Evolutionary conservation across 2,113 vertebrate species (phyloP).

Genomic region (Pelecanus crispus): DNA sequence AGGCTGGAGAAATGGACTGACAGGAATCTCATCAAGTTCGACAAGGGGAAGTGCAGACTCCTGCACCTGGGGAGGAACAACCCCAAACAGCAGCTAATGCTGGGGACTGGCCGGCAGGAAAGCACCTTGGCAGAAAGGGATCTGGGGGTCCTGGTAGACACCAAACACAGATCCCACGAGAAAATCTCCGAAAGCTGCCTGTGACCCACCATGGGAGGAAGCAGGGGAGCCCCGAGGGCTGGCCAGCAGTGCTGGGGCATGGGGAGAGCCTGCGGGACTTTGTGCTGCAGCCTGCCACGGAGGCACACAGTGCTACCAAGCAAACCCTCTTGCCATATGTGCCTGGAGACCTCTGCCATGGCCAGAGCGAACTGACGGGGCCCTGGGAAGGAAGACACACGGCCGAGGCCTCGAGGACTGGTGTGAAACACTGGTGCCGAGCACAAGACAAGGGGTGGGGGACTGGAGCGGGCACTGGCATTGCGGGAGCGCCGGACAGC

Average conservation of each 20-base stretch:
- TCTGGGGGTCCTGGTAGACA: background rate
- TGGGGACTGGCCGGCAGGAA: background rate
- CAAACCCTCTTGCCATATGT: too few species aligned
- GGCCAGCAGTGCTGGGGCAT: background rate
- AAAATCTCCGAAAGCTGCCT: background rate
- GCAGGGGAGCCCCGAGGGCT: background rate
- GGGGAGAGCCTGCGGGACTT: background rate
- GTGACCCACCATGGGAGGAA: background rate
- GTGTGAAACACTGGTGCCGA: fast-evolving
- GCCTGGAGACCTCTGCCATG: background rate
- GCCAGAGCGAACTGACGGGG: background rate
- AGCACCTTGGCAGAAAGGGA: background rate
- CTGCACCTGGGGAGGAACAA: background rate
- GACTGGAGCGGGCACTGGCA: fast-evolving
- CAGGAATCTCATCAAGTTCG: background rate
- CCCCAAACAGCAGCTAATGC: background rate
- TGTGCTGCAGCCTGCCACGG: background rate
- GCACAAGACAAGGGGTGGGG: fast-evolving
- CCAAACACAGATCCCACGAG: fast-evolving
- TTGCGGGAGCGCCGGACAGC: too few species aligned
- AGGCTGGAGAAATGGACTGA: background rate
- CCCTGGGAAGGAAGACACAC: background rate
- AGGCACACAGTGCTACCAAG: fast-evolving
- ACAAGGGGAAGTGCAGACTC: background rate
- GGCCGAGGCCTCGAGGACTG: fast-evolving